phyloP scores from a whole-genome alignment of 2,113 vertebrate genomes.

The Ammospiza nelsoni region DNA sequence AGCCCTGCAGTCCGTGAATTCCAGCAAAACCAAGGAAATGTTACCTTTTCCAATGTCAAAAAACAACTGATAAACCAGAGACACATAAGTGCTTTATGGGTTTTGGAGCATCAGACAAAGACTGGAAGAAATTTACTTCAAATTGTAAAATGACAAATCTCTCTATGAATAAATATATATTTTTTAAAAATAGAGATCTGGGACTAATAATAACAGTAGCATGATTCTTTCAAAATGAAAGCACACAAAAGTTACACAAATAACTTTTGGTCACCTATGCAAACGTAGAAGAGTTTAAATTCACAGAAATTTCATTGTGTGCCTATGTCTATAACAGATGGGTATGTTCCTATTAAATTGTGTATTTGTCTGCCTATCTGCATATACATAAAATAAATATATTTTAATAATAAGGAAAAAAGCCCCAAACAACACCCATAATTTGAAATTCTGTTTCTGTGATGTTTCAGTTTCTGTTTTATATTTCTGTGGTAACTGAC shows the following conservation, averaged over 20 bases:
- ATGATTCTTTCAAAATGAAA: not conserved
- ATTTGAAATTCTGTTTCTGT: not conserved
- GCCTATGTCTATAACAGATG: not conserved
- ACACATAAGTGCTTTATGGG: not conserved
- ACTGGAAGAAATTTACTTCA: not conserved
- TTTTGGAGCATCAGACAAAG: not conserved
- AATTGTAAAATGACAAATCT: not conserved
- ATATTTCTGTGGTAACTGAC: not conserved
- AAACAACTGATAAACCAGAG: not conserved
- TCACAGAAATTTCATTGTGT: not conserved
- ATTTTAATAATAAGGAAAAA: not conserved
- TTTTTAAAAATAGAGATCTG: not conserved
- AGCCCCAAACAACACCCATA: rapidly evolving
- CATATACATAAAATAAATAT: not conserved
- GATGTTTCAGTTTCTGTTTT: not conserved
- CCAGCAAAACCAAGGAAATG: not conserved
- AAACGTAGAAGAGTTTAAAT: not conserved
- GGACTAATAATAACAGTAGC: not conserved
- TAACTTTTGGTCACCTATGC: not conserved
- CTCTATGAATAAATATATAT: not conserved
- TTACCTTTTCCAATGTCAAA: not conserved
- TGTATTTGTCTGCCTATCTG: not conserved
- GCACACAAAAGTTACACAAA: not conserved
- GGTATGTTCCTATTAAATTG: not conserved
- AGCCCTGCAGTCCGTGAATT: not conserved